These are phyloP conservation scores for Hyla sarda DNA, from an alignment of 2,113 vertebrate genomes.

Conservation along the genomic window DNA sequence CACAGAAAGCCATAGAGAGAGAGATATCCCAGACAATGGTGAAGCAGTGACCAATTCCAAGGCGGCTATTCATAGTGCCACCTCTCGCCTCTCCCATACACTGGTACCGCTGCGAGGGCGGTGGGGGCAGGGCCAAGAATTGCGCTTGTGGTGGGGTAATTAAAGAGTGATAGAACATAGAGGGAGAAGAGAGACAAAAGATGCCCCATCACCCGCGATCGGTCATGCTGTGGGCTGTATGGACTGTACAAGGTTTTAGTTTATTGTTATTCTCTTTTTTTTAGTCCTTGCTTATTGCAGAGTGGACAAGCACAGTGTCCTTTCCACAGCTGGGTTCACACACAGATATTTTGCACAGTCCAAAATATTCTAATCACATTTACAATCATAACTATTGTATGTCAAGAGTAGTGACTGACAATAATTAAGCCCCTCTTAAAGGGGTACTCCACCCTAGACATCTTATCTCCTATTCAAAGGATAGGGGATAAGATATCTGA, in stretches of 20 bases:
- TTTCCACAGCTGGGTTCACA: not conserved
- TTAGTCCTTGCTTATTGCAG: not conserved
- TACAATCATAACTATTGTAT: too few relatives aligned
- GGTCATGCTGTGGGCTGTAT: not conserved
- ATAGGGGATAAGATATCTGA: too few relatives aligned
- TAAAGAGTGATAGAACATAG: not conserved
- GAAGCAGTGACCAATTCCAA: slow-evolving; percentile 23
- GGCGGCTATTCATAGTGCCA: slow-evolving; percentile 11
- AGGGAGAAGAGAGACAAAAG: not conserved
- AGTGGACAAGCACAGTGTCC: not conserved
- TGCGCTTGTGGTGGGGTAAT: slow-evolving; percentile 20
- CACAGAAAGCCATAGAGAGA: not conserved
- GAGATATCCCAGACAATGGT: not conserved
- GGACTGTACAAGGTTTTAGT: not conserved
- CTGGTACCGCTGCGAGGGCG: not conserved
- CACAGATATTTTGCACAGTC: too few relatives aligned
- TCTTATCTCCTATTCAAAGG: too few relatives aligned
- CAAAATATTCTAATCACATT: too few relatives aligned
- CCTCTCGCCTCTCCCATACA: slow-evolving; percentile 34
- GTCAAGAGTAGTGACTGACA: too few relatives aligned
- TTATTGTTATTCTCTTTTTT: not conserved
- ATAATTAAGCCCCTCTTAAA: too few relatives aligned
- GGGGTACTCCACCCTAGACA: too few relatives aligned
- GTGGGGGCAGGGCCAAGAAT: not conserved
- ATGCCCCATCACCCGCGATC: not conserved